These are phyloP conservation scores for Drosophila rubida DNA, from an alignment of 2,888 invertebrate genomes.

Conservation along the genomic window DNA sequence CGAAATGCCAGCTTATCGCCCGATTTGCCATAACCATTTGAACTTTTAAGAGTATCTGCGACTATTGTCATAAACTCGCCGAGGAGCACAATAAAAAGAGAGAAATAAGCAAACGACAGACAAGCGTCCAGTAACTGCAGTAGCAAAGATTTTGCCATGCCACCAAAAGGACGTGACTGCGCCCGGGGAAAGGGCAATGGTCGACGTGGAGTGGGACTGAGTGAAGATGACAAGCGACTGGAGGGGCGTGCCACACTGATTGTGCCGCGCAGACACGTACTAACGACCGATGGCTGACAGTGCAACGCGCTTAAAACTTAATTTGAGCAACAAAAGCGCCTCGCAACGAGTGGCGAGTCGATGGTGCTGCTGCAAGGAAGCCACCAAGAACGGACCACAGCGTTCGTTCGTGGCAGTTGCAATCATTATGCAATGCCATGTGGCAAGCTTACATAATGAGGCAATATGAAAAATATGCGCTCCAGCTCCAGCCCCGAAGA, in stretches of 20 bases:
- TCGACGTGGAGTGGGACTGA: too few species aligned
- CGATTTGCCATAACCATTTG: constrained; percentile 6
- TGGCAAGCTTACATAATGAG: constrained; percentile 56
- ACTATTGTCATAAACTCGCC: constrained; percentile 22
- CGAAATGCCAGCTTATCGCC: not conserved
- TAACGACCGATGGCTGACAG: constrained; percentile 64
- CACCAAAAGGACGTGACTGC: constrained; percentile 59
- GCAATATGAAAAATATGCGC: constrained; percentile 35
- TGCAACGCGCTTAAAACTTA: constrained; percentile 65
- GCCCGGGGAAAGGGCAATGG: constrained; percentile 10
- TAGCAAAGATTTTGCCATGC: constrained; percentile 48
- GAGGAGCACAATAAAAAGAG: constrained; percentile 5
- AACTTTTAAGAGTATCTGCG: constrained; percentile 9
- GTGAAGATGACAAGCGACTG: not conserved
- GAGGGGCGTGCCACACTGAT: constrained; percentile 31
- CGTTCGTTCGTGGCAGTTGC: constrained; percentile 21
- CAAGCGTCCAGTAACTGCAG: constrained; percentile 36
- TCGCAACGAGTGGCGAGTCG: not conserved
- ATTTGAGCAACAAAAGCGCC: constrained; percentile 54
- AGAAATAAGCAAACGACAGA: constrained; percentile 20
- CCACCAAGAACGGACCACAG: constrained; percentile 1
- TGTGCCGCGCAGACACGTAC: constrained; percentile 58
- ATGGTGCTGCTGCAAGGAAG: not conserved
- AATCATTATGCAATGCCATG: constrained; percentile 62
- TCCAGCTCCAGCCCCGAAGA: too few species aligned